Evolutionary conservation across 2,797 vertebrate genomes (phyloP), one percentile per base, ranked within the genome.

Genomic region (Acrossocheilus fasciatus): DNA sequence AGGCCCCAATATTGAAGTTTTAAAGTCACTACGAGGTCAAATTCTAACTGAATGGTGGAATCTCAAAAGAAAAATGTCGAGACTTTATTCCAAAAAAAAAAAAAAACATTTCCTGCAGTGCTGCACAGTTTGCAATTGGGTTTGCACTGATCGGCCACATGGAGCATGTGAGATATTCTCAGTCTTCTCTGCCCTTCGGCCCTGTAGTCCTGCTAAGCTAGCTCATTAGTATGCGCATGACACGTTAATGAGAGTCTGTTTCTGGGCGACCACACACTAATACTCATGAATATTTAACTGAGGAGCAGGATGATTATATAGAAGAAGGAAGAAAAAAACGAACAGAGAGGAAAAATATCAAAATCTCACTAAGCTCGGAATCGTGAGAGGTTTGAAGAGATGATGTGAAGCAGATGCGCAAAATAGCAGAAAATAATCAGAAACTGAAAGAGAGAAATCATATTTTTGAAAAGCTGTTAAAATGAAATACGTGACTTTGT

Each of bases 241-340:
- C 88, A 82, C 14, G 17, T 75, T 86, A 83, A 89, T 78, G 45
- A 86, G 52, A 72, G 54, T 81, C 78, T 78, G 73, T 78, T 89
- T 88, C 45, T 23, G 36, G 26, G 81, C 50, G 84, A 84, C 81
- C 86, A 86, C 50, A 82, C 73, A 81, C 77, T 87, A 77, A 86
- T 76, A 59, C 78, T 82, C 45, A 54, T 88, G 78, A 88, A 87
- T 85, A 77, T 74, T 77, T 77, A 83, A 88, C 54, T 4, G 30
- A 36, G 57, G 78, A 70, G 59, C 36, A 8, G 26, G 57, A 76
- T 45, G 45, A 82, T 59, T 72, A 69, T 87, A 64, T 43, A 69
- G 62, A 45, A 26, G 36, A 23, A 26, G 9, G 5, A 52, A 68
- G 50, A 66, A 64, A 76, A 30, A 68, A 59, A 69, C 1, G 12